These are phyloP conservation scores for Crotalus horridus DNA, from an alignment of 2,113 vertebrate genomes.

Conservation along the genomic window DNA sequence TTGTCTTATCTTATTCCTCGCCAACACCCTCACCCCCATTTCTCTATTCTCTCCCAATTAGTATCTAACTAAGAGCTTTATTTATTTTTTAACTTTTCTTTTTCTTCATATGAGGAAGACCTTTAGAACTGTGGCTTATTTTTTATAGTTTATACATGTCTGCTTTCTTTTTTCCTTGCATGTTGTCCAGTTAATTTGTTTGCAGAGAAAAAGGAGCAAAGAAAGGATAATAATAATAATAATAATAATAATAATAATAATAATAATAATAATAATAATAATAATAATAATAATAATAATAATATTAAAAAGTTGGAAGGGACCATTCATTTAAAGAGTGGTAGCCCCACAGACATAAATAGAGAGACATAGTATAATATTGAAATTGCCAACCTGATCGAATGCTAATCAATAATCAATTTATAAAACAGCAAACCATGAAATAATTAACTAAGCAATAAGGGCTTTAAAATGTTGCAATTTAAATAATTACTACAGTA, in stretches of 20 bases:
- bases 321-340: not conserved
- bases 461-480: not conserved
- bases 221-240: not conserved
- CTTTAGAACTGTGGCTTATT: not conserved
- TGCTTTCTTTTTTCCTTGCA: not conserved
- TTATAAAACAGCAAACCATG: not conserved
- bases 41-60: not conserved
- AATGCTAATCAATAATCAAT: not conserved
- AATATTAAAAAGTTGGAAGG: too few relatives aligned
- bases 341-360: not conserved
- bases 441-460: not conserved
- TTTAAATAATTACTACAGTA: not conserved
- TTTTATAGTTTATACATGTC: not conserved
- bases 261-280: too few relatives aligned
- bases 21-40: not conserved
- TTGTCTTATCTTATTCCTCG: not conserved
- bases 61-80: not conserved
- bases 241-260: too few relatives aligned
- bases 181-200: not conserved
- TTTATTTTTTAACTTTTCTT: not conserved
- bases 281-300: too few relatives aligned
- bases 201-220: not conserved
- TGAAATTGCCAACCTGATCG: not conserved
- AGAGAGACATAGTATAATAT: not conserved
- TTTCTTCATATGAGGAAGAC: not conserved